These are phyloP conservation scores for Halocynthia roretzi DNA, from an alignment of 23 tunicate genomes.

Conservation along the genomic window DNA sequence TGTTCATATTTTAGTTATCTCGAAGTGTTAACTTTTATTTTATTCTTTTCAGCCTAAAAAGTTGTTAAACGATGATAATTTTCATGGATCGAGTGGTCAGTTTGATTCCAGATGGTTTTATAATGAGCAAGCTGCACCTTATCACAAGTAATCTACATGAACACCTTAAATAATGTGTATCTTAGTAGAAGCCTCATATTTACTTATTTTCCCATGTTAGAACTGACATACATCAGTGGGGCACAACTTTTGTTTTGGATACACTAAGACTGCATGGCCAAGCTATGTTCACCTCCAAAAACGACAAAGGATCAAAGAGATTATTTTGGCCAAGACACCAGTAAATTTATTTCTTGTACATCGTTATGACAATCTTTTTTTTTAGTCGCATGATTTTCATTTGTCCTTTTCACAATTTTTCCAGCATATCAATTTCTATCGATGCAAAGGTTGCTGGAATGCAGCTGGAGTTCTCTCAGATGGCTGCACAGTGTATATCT, in stretches of 20 bases:
- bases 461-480: slow-evolving; percentile 68
- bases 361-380: not conserved
- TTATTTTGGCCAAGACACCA: slow-evolving; percentile 28
- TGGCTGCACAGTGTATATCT: slow-evolving; percentile 53
- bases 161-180: too few relatives aligned
- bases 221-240: slow-evolving; percentile 73
- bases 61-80: not conserved
- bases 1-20: not conserved
- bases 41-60: not conserved
- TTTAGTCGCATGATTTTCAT: too few relatives aligned
- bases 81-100: not conserved
- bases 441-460: slow-evolving; percentile 76
- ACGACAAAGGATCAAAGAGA: not conserved
- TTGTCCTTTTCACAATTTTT: not conserved
- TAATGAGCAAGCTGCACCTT: too few relatives aligned
- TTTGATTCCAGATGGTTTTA: too few relatives aligned
- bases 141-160: too few relatives aligned
- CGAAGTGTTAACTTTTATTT: too few relatives aligned
- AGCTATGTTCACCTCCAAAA: slow-evolving; percentile 34
- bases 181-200: too few relatives aligned
- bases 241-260: slow-evolving; percentile 55
- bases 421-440: slow-evolving; percentile 51
- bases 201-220: not conserved
- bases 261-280: slow-evolving; percentile 75
- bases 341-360: not conserved